Percentiles rank a stretch among this genome's conserved stretches.
Conservation (phyloP, 2,797 vertebrate species). For the Pteropus rufus region DNA sequence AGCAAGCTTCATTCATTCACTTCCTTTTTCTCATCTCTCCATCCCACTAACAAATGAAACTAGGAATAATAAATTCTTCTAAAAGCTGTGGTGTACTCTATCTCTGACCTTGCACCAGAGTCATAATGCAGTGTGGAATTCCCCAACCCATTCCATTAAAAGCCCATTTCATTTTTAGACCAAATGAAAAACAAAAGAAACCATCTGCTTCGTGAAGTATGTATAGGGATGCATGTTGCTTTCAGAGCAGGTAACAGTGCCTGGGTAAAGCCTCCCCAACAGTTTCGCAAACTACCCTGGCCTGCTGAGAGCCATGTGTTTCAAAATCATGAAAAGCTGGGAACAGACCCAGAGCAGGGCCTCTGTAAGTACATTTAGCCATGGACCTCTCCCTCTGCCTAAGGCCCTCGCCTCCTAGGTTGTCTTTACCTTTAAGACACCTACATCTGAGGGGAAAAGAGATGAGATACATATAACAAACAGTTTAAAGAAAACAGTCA, state of each 20-base stretch:
- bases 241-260: neutral
- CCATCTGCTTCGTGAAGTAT: neutral
- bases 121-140: neutral
- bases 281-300: neutral
- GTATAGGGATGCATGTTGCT: neutral
- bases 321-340: neutral
- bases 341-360: neutral
- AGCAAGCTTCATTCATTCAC: neutral
- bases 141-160: slow-evolving; percentile 30
- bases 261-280: neutral
- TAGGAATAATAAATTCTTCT: neutral
- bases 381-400: neutral
- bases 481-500: neutral
- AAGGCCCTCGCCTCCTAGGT: neutral
- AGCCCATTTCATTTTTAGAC: slow-evolving; percentile 38
- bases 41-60: neutral
- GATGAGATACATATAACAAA: neutral
- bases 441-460: neutral
- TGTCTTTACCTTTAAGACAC: neutral
- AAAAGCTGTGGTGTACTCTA: neutral
- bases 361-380: neutral
- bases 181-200: slow-evolving; percentile 2
- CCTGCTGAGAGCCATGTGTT: neutral
- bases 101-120: neutral
- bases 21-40: neutral